phyloP scores from a whole-genome alignment of 2,888 invertebrate genomes.

The Eledona agricola region DNA sequence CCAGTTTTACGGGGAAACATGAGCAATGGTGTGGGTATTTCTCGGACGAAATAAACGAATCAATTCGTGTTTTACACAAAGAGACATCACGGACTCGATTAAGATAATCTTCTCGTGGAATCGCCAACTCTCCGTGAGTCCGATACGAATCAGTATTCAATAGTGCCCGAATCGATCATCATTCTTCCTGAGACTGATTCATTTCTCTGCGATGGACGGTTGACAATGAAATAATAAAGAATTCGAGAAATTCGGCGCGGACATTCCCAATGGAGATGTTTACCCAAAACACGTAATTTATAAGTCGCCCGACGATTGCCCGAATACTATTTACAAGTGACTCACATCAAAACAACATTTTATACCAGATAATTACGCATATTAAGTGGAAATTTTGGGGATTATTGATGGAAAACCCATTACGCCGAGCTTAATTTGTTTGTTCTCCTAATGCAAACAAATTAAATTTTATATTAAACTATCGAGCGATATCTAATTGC shows the following conservation, averaged over 20 bases:
- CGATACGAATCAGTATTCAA: constrained; percentile 57
- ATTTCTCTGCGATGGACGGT: constrained; percentile 52
- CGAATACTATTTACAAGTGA: constrained; percentile 32
- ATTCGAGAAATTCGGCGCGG: constrained; percentile 6
- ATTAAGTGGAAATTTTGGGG: constrained; percentile 26
- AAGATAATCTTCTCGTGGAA: constrained; percentile 51
- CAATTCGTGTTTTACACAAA: constrained; percentile 43
- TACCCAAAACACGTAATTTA: no score
- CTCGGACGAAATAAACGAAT: constrained; percentile 33
- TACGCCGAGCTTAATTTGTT: constrained; percentile 26
- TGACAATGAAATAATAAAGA: constrained; percentile 49
- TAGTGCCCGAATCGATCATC: constrained; percentile 53
- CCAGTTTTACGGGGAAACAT: no score
- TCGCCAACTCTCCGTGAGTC: constrained; percentile 51
- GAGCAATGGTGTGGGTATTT: no score
- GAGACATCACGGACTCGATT: constrained; percentile 49
- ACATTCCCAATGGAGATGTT: constrained; percentile 18
- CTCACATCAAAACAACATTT: constrained; percentile 35
- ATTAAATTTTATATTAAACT: constrained; percentile 28
- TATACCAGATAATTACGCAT: constrained; percentile 26
- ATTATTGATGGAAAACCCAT: constrained; percentile 25
- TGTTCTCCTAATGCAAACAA: constrained; percentile 26
- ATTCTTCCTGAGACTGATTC: constrained; percentile 56
- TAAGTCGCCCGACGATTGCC: constrained; percentile 21
- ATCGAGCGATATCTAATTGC: constrained; percentile 21